Conservation (phyloP, 64 coral and sea anemone genomes). For the Montipora foliosa region DNA sequence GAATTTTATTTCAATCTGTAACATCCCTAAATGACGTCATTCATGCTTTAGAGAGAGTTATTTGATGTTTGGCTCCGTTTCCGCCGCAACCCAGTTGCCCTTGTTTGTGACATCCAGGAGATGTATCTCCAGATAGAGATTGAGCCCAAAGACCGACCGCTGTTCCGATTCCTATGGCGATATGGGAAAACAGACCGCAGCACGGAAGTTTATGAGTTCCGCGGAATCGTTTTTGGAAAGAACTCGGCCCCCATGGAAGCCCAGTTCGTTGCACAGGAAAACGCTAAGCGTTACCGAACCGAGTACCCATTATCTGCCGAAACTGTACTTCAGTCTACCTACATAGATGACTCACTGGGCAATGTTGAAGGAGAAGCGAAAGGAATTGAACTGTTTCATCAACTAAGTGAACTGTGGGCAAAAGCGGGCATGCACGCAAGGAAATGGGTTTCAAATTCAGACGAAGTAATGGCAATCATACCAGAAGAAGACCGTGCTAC, state of each 20-base stretch:
- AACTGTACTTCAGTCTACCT: constrained; percentile 77
- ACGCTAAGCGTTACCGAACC: constrained; percentile 51
- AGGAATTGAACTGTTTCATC: constrained; percentile 19
- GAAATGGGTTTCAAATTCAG: constrained; percentile 46
- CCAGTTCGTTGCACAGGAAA: constrained; percentile 74
- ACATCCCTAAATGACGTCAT: no score
- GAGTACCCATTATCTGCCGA: constrained; percentile 78
- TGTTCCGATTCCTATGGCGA: constrained; percentile 69
- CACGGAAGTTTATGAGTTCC: constrained; percentile 82
- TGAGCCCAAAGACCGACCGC: constrained; percentile 52
- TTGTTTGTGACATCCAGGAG: constrained; percentile 28
- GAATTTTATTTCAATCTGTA: no score
- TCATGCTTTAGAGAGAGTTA: no score
- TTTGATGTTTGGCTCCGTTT: no score
- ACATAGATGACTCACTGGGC: constrained; percentile 79
- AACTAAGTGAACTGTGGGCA: constrained; percentile 6
- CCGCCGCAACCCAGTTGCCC: no score
- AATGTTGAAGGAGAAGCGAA: constrained; percentile 45
- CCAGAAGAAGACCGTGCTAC: not conserved
- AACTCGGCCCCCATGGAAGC: constrained; percentile 71
- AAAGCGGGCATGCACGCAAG: constrained; percentile 26
- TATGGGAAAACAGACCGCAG: constrained; percentile 20
- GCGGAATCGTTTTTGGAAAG: constrained; percentile 72
- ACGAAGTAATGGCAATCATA: not conserved
- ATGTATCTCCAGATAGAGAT: constrained; percentile 82